phyloP scores from a whole-genome alignment of 2,888 invertebrate genomes.

The Cylindroiulus punctatus region DNA sequence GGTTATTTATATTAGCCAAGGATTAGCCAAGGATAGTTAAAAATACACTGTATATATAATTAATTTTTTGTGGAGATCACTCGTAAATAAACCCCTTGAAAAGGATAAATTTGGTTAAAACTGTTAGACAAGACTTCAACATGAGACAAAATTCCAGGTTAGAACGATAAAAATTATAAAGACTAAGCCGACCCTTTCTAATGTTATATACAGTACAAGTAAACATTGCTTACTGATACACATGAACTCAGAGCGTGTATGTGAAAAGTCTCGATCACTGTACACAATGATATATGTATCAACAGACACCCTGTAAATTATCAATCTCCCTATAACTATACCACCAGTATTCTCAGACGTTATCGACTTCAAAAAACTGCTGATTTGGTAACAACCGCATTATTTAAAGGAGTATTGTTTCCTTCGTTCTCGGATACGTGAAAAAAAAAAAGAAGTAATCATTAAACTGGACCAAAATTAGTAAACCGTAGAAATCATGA shows the following conservation, averaged over 20 bases:
- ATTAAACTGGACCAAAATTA: background rate
- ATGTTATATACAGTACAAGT: too few relatives aligned
- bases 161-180: background rate
- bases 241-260: too few relatives aligned
- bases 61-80: too few relatives aligned
- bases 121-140: background rate
- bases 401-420: background rate
- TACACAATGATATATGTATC: too few relatives aligned
- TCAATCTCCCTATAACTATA: background rate
- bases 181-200: too few relatives aligned
- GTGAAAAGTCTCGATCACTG: background rate
- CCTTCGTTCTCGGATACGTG: background rate
- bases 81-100: background rate
- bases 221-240: too few relatives aligned
- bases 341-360: background rate
- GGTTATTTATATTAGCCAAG: background rate
- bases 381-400: background rate
- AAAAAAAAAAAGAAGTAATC: background rate
- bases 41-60: background rate
- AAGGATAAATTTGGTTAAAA: background rate
- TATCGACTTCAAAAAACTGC: background rate
- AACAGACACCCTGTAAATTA: conserved; percentile 3
- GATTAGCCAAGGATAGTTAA: background rate
- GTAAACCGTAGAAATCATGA: background rate
- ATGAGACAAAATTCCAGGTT: too few relatives aligned